Base-by-base conservation (phyloP, 2,888 invertebrate species). In the Coelinius sp. region DNA sequence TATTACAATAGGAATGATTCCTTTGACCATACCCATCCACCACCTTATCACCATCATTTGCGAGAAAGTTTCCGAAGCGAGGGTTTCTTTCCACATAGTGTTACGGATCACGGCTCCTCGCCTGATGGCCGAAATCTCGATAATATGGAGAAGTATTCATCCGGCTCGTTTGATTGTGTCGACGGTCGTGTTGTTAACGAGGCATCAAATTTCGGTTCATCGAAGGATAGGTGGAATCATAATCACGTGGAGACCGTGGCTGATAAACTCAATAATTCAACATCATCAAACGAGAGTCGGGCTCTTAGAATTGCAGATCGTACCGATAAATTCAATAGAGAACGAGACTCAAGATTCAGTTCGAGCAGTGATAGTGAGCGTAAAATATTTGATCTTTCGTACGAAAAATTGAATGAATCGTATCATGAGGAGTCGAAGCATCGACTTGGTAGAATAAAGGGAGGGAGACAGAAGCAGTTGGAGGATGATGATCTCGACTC, bases 401-500 rank as follows among this genome's bases (percentile, higher is more conserved):
- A 73, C 73, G 86, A 86, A 56, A 79, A 82, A 35, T 75, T 84
- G 63, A 84, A 83, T 73, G 84, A 85, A 7, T 46, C 74, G 71
- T 74, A 70, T 41, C 74, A 71, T 24, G 79, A 82, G 4, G 80
- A 80, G 59, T 68, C 65, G 38, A 78, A 73, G 20, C 75, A 81
- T 7, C 76, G 81, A 27, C 46, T 73, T 10, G 68, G 79, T 25
- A 85, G 86, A 71, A 81, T 83, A 62, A 85, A 84, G 71, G 84
- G 85, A 2, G 81, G 82, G 0, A 79, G 85, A 63, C 86, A 86
- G 75, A 87, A 84, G 76, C 85, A 85, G 71, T 70, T 83, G 68
- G 85, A 85, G 69, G 83, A 85, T 59, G 83, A 83, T 70, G 87
- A 86, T 74, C 75, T 81, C 14, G 86, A 87, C 64, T 81, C 83